Evolutionary conservation across 2,797 vertebrate species (phyloP), one percentile per base, ranked within the genome.

Genomic region (Aldrovandia affinis): DNA sequence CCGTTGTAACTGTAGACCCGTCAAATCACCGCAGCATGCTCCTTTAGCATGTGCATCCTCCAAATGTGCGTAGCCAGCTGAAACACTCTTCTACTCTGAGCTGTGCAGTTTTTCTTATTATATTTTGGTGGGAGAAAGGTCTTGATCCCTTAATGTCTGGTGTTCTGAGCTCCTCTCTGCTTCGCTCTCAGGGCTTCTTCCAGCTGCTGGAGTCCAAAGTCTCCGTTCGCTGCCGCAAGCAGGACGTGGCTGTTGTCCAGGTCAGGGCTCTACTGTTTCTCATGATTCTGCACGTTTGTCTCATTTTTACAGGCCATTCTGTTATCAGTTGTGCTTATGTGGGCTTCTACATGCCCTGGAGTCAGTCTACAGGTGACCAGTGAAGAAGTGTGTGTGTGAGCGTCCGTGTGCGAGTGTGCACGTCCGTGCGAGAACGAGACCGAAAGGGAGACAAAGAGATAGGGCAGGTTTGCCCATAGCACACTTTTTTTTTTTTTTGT

Each of bases 131-230:
- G 47, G 47, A 5, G 12, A 12, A 50, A 50, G 47, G 47, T 12
- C 6, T 50, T 12, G 12, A 5, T 50, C 47, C 12, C 47, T 50
- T 5, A 18, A 6, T 70, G 33, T 70, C 10, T 20, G 14, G 10
- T 63, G 18, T 47, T 57, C 50, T 70, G 33, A 54, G 2, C 3
- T 15, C 33, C 25, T 80, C 18, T 42, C 28, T 78, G 28, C 91
- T 75, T 77, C 59, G 0, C 42, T 70, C 33, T 83, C 91, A 99
- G 98, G 98, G 98, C 1, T 96, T 99, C 80, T 99, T 98, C 93
- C 98, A 99, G 90, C 95, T 99, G 30, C 93, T 99, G 86, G 98
- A 99, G 91, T 68, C 96, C 88, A 96, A 92, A 89, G 95, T 99
- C 91, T 93, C 95, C 20, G 93, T 99, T 88, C 96, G 98, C 33